A percentile compares a stretch with the other conserved stretches of the same genome.
Evolutionary conservation across 2,797 vertebrate genomes (phyloP).

Genomic region (Orientallactaga sibirica): DNA sequence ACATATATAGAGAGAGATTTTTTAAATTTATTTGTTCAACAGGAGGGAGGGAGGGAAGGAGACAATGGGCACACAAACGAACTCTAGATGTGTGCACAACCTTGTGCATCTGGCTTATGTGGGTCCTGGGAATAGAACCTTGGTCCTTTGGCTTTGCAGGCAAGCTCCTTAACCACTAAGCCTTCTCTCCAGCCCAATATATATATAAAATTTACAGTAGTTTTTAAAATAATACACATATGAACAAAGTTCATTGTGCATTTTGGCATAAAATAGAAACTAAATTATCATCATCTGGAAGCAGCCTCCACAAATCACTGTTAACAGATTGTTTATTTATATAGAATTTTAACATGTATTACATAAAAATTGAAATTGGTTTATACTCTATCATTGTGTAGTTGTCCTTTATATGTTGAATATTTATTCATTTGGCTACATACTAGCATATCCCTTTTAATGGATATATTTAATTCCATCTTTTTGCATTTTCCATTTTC

Average conservation of each 20-base stretch:
- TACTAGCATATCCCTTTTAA: constrained; percentile 27
- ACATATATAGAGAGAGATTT: not conserved
- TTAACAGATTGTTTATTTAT: constrained; percentile 30
- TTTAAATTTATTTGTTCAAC: too few species aligned
- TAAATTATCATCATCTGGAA: constrained; percentile 1
- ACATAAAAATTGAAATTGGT: not conserved
- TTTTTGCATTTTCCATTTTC: not conserved
- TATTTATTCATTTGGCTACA: not conserved
- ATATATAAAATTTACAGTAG: not conserved
- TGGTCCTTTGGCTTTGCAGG: too few species aligned
- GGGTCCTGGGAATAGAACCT: too few species aligned
- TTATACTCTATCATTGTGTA: constrained; percentile 6
- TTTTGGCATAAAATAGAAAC: constrained; percentile 66
- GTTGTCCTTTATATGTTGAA: constrained; percentile 10
- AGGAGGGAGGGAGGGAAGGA: too few species aligned
- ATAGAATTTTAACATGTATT: constrained; percentile 23
- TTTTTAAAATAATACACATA: constrained; percentile 58
- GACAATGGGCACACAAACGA: too few species aligned
- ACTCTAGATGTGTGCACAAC: too few species aligned
- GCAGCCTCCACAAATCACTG: not conserved
- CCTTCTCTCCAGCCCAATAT: too few species aligned
- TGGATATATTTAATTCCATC: not conserved
- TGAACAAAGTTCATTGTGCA: constrained; percentile 31
- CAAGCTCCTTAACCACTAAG: too few species aligned
- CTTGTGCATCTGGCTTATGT: too few species aligned